Base-by-base conservation (phyloP, 2,113 vertebrate genomes). In the Bucco capensis region DNA sequence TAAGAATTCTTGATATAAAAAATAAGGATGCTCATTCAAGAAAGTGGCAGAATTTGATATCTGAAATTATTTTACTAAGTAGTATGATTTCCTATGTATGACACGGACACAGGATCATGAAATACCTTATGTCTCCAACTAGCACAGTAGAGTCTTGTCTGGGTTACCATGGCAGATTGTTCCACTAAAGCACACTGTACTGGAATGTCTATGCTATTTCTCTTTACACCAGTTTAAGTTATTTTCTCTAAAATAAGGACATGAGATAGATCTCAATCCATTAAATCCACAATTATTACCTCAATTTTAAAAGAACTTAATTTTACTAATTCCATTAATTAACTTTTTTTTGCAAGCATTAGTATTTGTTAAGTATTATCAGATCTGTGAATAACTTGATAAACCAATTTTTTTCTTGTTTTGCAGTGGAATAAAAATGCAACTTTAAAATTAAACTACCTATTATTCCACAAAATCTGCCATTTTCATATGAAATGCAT, bases 281-380 rank as follows among this genome's bases (percentile, higher is more conserved):
- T 47, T 84, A 84, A 38, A 82, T 18, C 12, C 6, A 8, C 30
- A 75, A 33, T 50, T 84, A 62, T 23, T 70, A 64, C 11, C 10
- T 56, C 24, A 64, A 2, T 37, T 38, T n/a, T 50, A 74, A 54
- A 70, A 74, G 0, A 56, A 37, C 3, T 66, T 33, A 0, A 47
- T 62, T 73, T 86, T 22, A 87, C 25, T 30, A 69, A 44, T 37
- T 56, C 9, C 1, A 35, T 44, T 85, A 79, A 9, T 23, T 50
- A 79, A 58, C 5, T 9, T 21, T 10, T 22, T 19, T 46, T 37
- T 33, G 28, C 18, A 60, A 28, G 6, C 8, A 44, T 40, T 54
- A 15, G 3, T 42, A 37, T 8, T 61, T 58, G 44, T 70, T 80
- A 70, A 58, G 6, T 3, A 10, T 3, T 30, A 81, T 46, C 19